Evolutionary conservation across 2,113 vertebrate genomes (phyloP).

Genomic region (Murina feae): DNA sequence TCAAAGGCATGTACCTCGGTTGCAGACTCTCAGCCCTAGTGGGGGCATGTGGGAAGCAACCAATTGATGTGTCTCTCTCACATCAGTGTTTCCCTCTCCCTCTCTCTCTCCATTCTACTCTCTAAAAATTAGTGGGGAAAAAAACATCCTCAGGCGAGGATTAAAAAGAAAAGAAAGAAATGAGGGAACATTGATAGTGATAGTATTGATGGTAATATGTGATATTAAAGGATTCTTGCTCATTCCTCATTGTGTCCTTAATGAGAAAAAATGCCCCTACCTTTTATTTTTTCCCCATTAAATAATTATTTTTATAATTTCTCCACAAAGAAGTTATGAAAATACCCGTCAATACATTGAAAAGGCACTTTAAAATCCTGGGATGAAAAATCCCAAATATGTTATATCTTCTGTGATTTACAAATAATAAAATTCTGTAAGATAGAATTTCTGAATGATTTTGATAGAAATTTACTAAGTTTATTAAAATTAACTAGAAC

Average conservation of each 20-base stretch:
- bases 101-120: no score
- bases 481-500: no score
- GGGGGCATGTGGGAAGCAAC: no score
- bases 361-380: neutral
- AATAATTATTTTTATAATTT: constrained; percentile 1
- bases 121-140: no score
- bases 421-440: constrained; percentile 7
- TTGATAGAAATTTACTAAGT: neutral
- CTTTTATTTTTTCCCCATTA: neutral
- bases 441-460: neutral
- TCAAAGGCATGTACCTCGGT: no score
- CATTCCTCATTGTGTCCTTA: no score
- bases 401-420: neutral
- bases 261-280: neutral
- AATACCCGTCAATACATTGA: neutral
- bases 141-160: no score
- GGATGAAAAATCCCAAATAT: no score
- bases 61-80: no score
- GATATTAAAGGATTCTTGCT: neutral
- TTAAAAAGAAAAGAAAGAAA: neutral
- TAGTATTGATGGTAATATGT: neutral
- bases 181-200: neutral
- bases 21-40: no score
- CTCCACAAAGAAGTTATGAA: neutral
- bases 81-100: no score